Conservation (phyloP, 2,888 invertebrate genomes). For the Gymnoscelis rufifasciata region DNA sequence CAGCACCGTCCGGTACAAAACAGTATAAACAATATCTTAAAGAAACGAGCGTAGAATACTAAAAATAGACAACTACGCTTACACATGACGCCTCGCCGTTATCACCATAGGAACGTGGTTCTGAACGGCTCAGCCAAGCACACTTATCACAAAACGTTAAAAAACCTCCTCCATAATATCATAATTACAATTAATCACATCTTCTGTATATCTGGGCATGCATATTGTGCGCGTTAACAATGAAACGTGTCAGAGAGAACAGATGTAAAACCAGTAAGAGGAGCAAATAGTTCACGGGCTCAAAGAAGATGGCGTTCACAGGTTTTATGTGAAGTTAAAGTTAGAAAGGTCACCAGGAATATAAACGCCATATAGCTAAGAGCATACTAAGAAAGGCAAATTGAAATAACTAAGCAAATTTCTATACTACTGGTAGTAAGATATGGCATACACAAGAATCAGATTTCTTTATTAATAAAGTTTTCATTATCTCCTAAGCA, state of each 20-base stretch:
- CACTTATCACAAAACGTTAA: conserved; percentile 29
- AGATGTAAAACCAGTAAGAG: conserved; percentile 6
- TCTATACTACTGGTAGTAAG: not conserved
- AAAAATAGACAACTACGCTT: conserved; percentile 30
- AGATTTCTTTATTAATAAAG: too few relatives aligned
- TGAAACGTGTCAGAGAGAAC: conserved; percentile 17
- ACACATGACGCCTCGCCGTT: conserved; percentile 16
- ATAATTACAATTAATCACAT: conserved; percentile 32
- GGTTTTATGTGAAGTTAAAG: too few relatives aligned
- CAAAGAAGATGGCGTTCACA: not conserved
- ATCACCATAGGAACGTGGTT: conserved; percentile 1
- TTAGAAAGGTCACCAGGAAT: too few relatives aligned
- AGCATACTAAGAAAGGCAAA: not conserved
- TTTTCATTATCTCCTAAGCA: too few relatives aligned
- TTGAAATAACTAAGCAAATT: not conserved
- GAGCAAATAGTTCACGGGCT: not conserved
- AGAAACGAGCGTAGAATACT: conserved; percentile 41
- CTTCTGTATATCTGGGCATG: conserved; percentile 50
- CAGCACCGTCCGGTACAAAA: conserved; percentile 47
- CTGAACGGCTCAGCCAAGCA: conserved; percentile 19
- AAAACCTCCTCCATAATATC: conserved; percentile 24
- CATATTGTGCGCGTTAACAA: conserved; percentile 41
- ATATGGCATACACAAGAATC: not conserved
- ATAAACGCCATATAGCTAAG: not conserved
- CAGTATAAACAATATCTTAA: conserved; percentile 38